A percentile compares a stretch with the other conserved stretches of the same genome.
phyloP scores from a whole-genome alignment of 2,797 vertebrate species.

The Pangasius macronema region DNA sequence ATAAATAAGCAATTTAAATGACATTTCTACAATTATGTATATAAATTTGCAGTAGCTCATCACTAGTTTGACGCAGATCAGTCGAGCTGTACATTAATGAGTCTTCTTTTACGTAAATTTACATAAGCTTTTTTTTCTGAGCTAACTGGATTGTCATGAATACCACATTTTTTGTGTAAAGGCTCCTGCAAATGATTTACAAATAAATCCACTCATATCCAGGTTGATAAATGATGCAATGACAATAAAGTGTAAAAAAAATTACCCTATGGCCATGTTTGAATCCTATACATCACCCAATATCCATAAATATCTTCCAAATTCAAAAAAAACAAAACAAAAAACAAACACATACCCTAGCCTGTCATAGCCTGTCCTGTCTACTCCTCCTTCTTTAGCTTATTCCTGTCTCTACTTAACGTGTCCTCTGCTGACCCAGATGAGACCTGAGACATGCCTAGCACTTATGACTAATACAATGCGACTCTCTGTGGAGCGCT shows the following conservation, averaged over 20 bases:
- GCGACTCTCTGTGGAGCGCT: constrained; percentile 16
- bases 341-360: neutral
- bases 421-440: constrained; percentile 16
- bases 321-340: neutral
- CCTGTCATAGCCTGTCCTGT: neutral
- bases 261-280: neutral
- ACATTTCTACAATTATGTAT: neutral
- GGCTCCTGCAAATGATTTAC: neutral
- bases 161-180: neutral
- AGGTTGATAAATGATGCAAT: neutral
- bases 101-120: neutral
- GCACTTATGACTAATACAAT: constrained; percentile 22
- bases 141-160: neutral
- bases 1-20: neutral
- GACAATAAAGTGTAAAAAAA: neutral
- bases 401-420: neutral
- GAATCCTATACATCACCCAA: neutral
- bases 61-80: neutral
- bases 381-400: neutral
- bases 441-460: constrained; percentile 22
- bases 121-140: neutral
- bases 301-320: neutral
- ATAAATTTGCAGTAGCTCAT: neutral
- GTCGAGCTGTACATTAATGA: neutral
- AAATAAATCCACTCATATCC: neutral